phyloP scores from a whole-genome alignment of 2,797 vertebrate genomes.

The Gila robusta region DNA sequence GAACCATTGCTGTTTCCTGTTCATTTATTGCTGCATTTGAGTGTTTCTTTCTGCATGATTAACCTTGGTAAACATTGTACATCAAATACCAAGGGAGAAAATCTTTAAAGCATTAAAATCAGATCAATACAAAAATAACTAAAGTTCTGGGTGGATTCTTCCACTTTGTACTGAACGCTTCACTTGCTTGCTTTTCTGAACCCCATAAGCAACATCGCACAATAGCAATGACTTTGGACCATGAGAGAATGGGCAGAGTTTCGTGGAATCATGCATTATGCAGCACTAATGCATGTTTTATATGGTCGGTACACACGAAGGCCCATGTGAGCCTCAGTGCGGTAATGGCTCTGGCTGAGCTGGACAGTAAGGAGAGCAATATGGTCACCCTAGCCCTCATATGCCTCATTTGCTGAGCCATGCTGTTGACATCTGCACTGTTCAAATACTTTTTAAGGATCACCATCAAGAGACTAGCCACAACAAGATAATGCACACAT shows the following conservation, averaged over 20 bases:
- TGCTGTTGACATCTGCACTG: not conserved
- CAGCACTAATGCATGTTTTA: conserved; percentile 48
- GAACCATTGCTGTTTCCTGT: not conserved
- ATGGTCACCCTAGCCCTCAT: not conserved
- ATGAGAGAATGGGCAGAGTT: not conserved
- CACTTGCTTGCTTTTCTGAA: conserved; percentile 6
- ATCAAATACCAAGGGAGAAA: conserved; percentile 24
- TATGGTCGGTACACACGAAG: conserved; percentile 23
- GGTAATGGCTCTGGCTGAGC: conserved; percentile 13
- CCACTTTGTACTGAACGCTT: conserved; percentile 27
- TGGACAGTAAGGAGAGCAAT: conserved; percentile 8
- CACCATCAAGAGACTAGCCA: not conserved
- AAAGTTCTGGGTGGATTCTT: conserved; percentile 30
- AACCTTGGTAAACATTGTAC: conserved; percentile 21
- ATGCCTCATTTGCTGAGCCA: not conserved
- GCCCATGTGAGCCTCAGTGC: conserved; percentile 19
- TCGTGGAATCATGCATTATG: conserved; percentile 43
- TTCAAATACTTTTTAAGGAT: not conserved
- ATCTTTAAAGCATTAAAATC: conserved; percentile 48
- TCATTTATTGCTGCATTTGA: conserved; percentile 6
- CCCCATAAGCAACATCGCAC: not conserved
- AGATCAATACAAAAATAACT: conserved; percentile 42
- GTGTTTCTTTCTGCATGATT: conserved; percentile 32
- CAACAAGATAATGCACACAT: not conserved
- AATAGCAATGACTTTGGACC: conserved; percentile 13